phyloP scores from a whole-genome alignment of 2,797 vertebrate genomes.

The Microctenopoma stevenorrisi region DNA sequence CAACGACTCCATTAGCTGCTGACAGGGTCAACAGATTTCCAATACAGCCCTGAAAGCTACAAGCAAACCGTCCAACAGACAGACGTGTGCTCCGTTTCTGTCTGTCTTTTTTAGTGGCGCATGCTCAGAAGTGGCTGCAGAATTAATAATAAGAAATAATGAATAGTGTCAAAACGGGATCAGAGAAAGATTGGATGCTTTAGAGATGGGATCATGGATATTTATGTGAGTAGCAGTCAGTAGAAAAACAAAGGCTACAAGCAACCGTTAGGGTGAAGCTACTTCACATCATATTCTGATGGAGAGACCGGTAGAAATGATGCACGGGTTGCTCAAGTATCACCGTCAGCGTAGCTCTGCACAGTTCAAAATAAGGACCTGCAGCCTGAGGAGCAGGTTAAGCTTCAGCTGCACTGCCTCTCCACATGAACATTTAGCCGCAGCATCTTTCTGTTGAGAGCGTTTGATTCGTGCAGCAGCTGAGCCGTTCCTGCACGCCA shows the following conservation, averaged over 20 bases:
- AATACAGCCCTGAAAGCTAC: not conserved
- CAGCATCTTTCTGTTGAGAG: not conserved
- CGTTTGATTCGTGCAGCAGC: conserved; percentile 5
- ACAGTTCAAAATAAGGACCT: conserved; percentile 18
- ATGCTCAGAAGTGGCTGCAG: not conserved
- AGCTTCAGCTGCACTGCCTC: not conserved
- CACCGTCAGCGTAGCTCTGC: too few relatives aligned
- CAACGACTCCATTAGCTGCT: not conserved
- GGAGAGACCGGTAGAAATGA: not conserved
- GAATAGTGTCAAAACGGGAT: conserved; percentile 21
- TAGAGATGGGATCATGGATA: conserved; percentile 6
- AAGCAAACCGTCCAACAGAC: not conserved
- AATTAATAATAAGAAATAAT: conserved; percentile 34
- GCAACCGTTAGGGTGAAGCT: not conserved
- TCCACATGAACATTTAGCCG: conserved; percentile 8
- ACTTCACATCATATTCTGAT: conserved; percentile 6
- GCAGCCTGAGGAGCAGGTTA: conserved; percentile 11
- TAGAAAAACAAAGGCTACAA: conserved; percentile 9
- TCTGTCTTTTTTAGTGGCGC: not conserved
- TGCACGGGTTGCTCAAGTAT: not conserved
- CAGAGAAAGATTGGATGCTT: conserved; percentile 9
- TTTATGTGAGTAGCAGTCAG: not conserved
- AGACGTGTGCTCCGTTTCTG: not conserved
- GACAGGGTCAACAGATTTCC: not conserved
- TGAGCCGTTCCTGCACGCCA: not conserved